phyloP scores from a whole-genome alignment of 2,113 vertebrate species.

The Pachyramphus minor region DNA sequence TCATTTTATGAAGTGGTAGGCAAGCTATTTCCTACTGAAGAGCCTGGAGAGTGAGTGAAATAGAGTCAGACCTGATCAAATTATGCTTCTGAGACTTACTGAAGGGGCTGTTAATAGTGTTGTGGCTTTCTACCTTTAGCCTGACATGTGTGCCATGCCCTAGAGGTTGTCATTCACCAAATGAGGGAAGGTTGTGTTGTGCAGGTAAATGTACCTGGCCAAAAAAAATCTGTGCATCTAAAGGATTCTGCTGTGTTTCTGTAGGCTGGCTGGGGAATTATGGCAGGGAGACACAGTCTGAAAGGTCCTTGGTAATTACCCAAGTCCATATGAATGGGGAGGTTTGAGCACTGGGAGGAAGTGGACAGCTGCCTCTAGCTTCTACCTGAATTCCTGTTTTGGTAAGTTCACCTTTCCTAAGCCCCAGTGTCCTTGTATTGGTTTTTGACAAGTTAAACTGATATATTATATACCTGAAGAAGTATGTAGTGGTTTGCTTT shows the following conservation, averaged over 20 bases:
- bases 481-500: background rate
- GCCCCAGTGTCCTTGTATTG: background rate
- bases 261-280: background rate
- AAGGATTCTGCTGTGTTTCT: background rate
- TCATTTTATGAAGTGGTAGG: background rate
- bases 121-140: rapidly evolving
- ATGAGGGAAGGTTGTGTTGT: background rate
- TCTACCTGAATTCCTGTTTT: background rate
- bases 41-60: background rate
- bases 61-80: background rate
- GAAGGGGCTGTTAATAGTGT: background rate
- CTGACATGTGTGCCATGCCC: rapidly evolving
- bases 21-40: background rate
- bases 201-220: background rate
- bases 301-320: background rate
- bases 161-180: background rate
- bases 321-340: rapidly evolving
- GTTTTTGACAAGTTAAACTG: background rate
- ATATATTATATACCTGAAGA: background rate
- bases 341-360: background rate
- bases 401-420: background rate
- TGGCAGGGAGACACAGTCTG: rapidly evolving
- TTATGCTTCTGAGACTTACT: background rate
- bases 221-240: background rate
- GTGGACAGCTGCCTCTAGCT: background rate